Conservation (phyloP, 1,140 invertebrate species). For the Reticulitermes speratus region DNA sequence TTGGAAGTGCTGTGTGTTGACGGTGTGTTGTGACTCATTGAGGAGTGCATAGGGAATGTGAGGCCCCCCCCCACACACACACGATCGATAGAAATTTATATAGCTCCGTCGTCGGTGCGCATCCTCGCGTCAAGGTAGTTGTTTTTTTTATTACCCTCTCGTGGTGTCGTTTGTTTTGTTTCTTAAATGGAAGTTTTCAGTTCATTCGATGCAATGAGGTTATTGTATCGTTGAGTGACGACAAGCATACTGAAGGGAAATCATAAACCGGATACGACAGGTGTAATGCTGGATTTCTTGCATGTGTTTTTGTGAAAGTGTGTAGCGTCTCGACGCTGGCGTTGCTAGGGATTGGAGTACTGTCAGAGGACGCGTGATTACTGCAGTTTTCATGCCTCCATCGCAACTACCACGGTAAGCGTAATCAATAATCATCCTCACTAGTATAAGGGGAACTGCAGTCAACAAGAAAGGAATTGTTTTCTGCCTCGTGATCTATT, state of each 20-base stretch:
- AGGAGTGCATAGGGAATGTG: neutral
- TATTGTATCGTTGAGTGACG: no score
- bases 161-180: no score
- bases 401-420: neutral
- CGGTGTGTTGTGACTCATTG: neutral
- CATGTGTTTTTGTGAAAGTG: no score
- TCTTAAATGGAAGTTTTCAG: no score
- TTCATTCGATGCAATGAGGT: no score
- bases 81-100: slow-evolving; percentile 24
- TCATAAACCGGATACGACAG: no score
- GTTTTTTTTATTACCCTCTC: neutral
- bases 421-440: neutral
- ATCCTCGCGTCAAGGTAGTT: slow-evolving; percentile 11
- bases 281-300: no score
- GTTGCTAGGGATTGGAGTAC: no score
- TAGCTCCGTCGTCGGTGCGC: neutral
- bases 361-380: no score
- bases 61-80: slow-evolving; percentile 15
- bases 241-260: no score
- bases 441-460: neutral
- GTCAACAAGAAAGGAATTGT: neutral
- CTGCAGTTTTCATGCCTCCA: neutral
- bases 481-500: neutral
- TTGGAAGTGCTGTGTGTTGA: neutral
- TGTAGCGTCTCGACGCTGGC: no score